Base-by-base conservation (phyloP, 2,888 invertebrate species). In the Leucozona laternaria region DNA sequence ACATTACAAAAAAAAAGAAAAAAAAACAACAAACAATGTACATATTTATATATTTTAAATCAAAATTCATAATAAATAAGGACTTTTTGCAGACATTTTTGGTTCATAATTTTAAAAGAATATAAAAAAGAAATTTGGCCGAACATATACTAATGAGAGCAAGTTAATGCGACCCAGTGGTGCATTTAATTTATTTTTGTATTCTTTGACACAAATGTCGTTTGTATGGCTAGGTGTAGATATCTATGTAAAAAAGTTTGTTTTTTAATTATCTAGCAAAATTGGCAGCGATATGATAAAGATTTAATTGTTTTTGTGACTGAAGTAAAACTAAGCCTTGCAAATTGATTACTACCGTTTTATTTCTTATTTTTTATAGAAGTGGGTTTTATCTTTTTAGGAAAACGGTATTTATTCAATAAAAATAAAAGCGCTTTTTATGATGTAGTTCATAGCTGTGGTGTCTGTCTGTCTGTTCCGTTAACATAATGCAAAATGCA, bases 211-310 rank as follows among this genome's bases (percentile, higher is more conserved):
- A 7, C 0, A 22, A 43, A 43, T 25, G 5, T 34, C 22, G 2
- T 31, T 17, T 17, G 58, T 37, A 58, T 58, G 11, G 8, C 15
- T 3, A 45, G 8, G n/a, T 50, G 5, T 48, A n/a, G n/a, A n/a
- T n/a, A 13, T 13, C 13, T 15, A 15, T 53, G 31, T 31, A 57
- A 45, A 17, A 31, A 31, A 28, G 45, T 28, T 45, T 13, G 13
- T 28, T 28, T 20, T 45, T 45, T 7, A 64, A 13, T 45, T 64
- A 64, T 64, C 45, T 64, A 17, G n/a, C 37, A 6, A n/a, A 43
- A 22, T 8, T 22, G n/a, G 20, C n/a, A 4, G 4, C 17, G 62
- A 43, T 40, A 25, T 40, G 40, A 25, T 43, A 28, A 53, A n/a
- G 15, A 25, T 28, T 40, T 43, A n/a, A 43, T 40, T 28, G 43